phyloP scores from a whole-genome alignment of 2,797 vertebrate species.

The Ciconia nigra region DNA sequence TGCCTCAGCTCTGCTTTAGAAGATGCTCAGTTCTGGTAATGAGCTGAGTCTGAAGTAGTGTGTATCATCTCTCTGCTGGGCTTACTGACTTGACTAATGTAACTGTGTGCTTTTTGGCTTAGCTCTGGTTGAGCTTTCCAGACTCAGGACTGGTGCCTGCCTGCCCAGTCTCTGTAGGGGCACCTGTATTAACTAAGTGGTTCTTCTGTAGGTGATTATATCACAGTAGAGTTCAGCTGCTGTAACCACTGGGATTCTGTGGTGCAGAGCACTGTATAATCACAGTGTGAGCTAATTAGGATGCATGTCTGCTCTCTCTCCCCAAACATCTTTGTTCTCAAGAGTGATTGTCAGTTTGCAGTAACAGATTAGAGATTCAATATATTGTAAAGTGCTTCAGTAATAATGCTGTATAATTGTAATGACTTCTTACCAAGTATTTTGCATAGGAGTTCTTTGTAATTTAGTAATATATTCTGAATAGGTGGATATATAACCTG shows the following conservation, averaged over 20 bases:
- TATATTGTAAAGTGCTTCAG: background rate
- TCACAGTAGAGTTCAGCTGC: background rate
- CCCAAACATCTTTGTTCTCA: background rate
- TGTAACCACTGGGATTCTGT: background rate
- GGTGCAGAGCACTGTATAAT: background rate
- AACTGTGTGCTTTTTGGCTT: background rate
- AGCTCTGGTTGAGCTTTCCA: background rate
- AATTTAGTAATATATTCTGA: background rate
- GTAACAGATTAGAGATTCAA: background rate
- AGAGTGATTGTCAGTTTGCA: background rate
- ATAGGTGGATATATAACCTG: background rate
- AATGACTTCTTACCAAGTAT: background rate
- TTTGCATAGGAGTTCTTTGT: background rate
- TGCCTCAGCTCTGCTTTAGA: background rate
- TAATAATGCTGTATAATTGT: background rate
- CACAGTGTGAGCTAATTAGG: background rate
- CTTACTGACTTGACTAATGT: rapidly evolving
- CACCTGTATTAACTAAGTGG: rapidly evolving
- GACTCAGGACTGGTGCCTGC: rapidly evolving
- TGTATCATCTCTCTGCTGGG: background rate
- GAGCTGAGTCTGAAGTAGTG: background rate
- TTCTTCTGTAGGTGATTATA: background rate
- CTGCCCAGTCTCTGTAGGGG: background rate
- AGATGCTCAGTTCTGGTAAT: rapidly evolving
- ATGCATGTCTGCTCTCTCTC: background rate